Base-by-base conservation (phyloP, 2,113 vertebrate genomes). In the Carassius auratus region DNA sequence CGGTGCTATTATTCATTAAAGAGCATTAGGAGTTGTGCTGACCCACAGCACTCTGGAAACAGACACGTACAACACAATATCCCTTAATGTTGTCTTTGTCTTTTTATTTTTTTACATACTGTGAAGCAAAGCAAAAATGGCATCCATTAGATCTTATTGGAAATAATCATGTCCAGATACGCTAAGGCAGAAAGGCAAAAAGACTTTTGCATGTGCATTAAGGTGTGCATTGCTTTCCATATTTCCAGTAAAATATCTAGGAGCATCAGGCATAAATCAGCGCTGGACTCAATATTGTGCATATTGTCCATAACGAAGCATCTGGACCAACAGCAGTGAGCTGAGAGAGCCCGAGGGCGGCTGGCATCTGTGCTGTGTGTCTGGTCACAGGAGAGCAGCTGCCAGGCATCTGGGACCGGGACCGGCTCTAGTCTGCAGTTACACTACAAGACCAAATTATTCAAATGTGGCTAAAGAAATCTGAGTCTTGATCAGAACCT, bases 301-400 rank as follows among this genome's bases (percentile, higher is more conserved):
- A 57, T 61, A 59, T 59, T 78, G 76, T 79, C 30, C 33, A 61
- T 38, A 79, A 61, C 33, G 7, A n/a, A 61, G 55, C 76, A 59
- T 79, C 30, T 79, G 77, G 36, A 48, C 71, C 45, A 64, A 80
- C 77, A 80, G 36, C 77, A 48, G 13, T 64, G 59, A 45, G 33
- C 36, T 45, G 57, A 80, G n/a, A 62, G 10, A 23, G n/a, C 57
- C 76, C 3, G 50, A 57, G 50, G 76, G 26, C 33, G n/a, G 19
- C 55, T 59, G 5, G 76, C 36, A 42, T 80, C 10, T 42, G 5
- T 45, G 57, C 5, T 23, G 17, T 38, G 55, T 59, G 30, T 59
- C 55, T 38, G 30, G 30, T 42, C 76, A 78, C 55, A 61, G 19
- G n/a, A 57, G 2, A 77, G 15, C 5, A 3, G 13, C 76, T 61